Percentiles rank a stretch among this genome's conserved stretches.
Conservation (phyloP, 2,113 vertebrate genomes). For the Jacana jacana region DNA sequence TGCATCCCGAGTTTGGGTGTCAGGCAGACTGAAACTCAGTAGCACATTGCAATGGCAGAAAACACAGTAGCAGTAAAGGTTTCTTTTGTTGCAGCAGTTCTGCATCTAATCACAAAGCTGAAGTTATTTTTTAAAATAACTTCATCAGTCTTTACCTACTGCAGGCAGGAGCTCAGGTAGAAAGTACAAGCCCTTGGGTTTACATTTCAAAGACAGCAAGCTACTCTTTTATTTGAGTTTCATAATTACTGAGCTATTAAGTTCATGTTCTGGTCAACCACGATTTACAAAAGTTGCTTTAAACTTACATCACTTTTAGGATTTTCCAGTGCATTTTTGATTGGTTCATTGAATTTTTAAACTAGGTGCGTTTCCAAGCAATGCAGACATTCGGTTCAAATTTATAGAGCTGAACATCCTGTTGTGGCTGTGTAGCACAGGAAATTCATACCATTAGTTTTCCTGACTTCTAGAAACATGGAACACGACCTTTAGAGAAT, state of each 20-base stretch:
- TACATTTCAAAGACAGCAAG: neutral
- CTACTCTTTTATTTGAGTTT: neutral
- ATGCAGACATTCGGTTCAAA: neutral
- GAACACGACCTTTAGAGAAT: neutral
- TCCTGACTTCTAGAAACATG: neutral
- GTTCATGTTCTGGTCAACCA: neutral
- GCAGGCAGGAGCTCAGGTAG: neutral
- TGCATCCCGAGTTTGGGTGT: neutral
- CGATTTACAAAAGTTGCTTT: neutral
- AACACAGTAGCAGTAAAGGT: neutral
- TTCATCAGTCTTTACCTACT: neutral
- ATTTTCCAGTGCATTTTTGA: neutral
- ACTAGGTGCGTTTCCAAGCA: neutral
- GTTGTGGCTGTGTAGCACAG: neutral
- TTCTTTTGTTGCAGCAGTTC: neutral
- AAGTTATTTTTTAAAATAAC: neutral
- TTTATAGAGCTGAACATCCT: neutral
- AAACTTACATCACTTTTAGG: neutral
- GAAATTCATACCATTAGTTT: neutral
- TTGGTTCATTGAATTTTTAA: neutral
- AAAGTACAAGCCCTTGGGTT: neutral
- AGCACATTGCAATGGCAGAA: neutral
- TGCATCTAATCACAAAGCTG: neutral
- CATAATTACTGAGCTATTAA: neutral
- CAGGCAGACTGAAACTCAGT: neutral